Evolutionary conservation across 2,888 invertebrate genomes (phyloP).

Genomic region (Tipula confusa): DNA sequence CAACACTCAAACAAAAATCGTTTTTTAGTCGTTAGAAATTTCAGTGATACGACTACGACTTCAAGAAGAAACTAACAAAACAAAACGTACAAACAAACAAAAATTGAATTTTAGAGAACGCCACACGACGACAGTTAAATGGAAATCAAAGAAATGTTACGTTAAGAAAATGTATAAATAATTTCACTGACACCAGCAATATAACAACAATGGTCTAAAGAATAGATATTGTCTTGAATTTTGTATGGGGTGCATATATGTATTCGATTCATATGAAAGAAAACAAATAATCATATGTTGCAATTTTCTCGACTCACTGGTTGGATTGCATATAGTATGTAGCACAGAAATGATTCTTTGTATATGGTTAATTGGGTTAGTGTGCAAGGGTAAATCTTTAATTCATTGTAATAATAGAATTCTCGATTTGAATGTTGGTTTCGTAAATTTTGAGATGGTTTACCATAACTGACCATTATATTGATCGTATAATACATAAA

Average conservation of each 20-base stretch:
- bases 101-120: not conserved
- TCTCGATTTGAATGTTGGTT: too few species aligned
- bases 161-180: not conserved
- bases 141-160: not conserved
- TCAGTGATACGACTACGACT: too few species aligned
- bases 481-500: too few species aligned
- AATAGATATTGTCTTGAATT: not conserved
- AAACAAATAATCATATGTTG: too few species aligned
- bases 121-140: constrained; percentile 8
- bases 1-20: not conserved
- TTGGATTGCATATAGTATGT: not conserved
- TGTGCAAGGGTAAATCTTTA: not conserved
- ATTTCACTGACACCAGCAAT: not conserved
- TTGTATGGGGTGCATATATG: not conserved
- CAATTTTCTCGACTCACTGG: too few species aligned
- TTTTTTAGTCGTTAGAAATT: not conserved
- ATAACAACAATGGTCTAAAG: not conserved
- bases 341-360: not conserved
- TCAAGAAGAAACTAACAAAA: not conserved
- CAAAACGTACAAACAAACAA: not conserved
- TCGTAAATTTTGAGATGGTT: too few species aligned
- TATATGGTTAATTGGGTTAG: not conserved
- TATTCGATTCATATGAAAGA: too few species aligned
- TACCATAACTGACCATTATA: too few species aligned
- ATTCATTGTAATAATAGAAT: too few species aligned